Percentiles rank a stretch among this genome's conserved stretches.
phyloP scores from a whole-genome alignment of 23 tunicate species.

The Ascidia mentula region DNA sequence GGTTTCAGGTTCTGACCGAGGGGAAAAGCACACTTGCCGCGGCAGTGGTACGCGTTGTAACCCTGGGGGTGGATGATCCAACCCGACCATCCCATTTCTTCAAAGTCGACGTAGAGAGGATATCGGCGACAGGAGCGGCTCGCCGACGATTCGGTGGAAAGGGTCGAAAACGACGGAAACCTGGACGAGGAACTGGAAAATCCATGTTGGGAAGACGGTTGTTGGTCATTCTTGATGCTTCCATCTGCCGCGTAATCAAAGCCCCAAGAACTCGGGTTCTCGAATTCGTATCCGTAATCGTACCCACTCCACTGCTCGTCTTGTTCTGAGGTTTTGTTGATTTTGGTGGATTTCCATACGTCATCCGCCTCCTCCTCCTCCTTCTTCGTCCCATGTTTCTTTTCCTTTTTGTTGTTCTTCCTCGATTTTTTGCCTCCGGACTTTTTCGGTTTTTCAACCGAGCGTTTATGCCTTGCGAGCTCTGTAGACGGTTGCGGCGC shows the following conservation, averaged over 20 bases:
- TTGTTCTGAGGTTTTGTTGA: neutral
- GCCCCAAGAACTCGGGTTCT: neutral
- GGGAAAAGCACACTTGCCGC: slow-evolving; percentile 71
- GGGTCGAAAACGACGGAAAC: slow-evolving; percentile 18
- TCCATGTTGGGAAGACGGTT: neutral
- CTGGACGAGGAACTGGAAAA: neutral
- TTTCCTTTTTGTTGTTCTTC: neutral
- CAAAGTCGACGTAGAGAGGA: slow-evolving; percentile 83
- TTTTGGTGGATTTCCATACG: neutral
- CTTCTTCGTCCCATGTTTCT: neutral
- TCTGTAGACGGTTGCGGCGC: neutral
- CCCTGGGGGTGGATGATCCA: slow-evolving; percentile 87
- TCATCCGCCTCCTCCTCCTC: neutral
- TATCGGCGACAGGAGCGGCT: slow-evolving; percentile 56
- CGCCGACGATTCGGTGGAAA: slow-evolving; percentile 25
- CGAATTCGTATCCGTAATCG: neutral
- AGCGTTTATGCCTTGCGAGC: neutral
- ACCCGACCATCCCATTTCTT: slow-evolving; percentile 87
- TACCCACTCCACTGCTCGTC: neutral
- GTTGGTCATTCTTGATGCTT: neutral
- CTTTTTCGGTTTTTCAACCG: neutral
- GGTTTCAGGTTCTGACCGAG: slow-evolving; percentile 68
- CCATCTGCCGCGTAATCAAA: slow-evolving; percentile 33
- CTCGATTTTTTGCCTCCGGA: neutral
- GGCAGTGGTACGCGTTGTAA: slow-evolving; percentile 88